Base-by-base conservation (phyloP, 2,888 invertebrate species). In the Resseliella maxima region DNA sequence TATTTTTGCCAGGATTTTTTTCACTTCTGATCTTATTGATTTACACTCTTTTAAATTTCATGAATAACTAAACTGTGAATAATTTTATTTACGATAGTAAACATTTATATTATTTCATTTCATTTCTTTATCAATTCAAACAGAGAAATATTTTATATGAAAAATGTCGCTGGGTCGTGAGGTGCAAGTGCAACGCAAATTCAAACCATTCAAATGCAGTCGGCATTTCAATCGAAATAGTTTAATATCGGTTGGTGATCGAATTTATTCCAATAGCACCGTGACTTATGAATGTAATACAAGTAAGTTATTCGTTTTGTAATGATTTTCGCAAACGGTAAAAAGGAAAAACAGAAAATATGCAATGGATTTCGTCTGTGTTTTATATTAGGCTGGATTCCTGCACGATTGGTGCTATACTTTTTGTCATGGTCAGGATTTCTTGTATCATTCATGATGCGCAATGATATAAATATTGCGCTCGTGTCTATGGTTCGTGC, bases 361-460 rank as follows among this genome's bases (percentile, higher is more conserved):
- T n/a, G n/a, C n/a, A n/a, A n/a, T n/a, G n/a, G n/a, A n/a, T 54
- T 54, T 54, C 31, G 31, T 64, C 24, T 50, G 18, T 12, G 5
- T 41, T 50, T 64, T 41, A 8, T 8, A 24, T 85, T 85, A 86
- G 86, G 72, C 59, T 21, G 38, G 24, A 90, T 95, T 88, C 94
- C 95, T 87, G 94, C 95, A n/a, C 92, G 95, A 85, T 91, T 94
- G 85, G 94, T 95, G 50, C 91, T 95, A 41, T 95, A 95, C 90
- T 92, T 95, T 89, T 90, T 95, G 87, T 95, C 95, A 87, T 95
- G 95, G 92, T 93, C 94, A 45, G 95, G 95, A 85, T 95, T 95
- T 89, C 91, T 95, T 87, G 94, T 95, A 8, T 94, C 94, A 1
- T 95, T 95, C 89, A 95, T 95, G 94, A 95, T 95, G 95, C 92